Percentiles rank a stretch among this genome's conserved stretches.
Conservation (phyloP, 2,113 vertebrate genomes). For the Tachycineta bicolor region DNA sequence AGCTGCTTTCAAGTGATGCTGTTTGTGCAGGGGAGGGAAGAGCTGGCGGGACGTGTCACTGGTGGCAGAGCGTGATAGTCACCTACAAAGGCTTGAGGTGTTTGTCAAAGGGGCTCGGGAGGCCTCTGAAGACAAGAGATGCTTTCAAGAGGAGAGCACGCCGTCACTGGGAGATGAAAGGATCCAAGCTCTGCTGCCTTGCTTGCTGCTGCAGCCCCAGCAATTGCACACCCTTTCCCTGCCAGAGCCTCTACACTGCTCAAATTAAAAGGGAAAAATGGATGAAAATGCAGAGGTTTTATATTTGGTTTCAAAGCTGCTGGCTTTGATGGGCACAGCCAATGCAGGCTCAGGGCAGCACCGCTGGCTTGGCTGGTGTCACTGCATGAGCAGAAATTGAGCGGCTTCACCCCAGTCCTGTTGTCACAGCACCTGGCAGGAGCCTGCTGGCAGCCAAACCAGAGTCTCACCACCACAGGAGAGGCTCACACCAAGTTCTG, state of each 20-base stretch:
- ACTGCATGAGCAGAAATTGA: accelerated
- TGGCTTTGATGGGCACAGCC: too few relatives aligned
- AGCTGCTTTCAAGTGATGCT: constrained; percentile 1
- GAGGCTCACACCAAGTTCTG: neutral
- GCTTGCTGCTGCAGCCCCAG: neutral
- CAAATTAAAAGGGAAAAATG: neutral
- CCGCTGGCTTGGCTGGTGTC: accelerated
- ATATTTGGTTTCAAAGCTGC: neutral
- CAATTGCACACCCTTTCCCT: neutral
- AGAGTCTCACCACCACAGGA: neutral
- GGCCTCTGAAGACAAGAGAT: constrained; percentile 30
- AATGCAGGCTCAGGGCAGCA: accelerated
- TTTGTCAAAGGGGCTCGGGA: neutral
- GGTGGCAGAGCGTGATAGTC: neutral
- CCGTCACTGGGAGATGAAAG: neutral
- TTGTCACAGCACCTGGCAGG: neutral
- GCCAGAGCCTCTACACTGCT: neutral
- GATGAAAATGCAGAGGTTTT: neutral
- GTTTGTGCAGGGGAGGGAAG: neutral
- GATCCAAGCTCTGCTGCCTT: neutral
- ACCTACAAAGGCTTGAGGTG: neutral
- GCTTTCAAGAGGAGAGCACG: neutral
- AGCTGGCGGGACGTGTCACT: neutral
- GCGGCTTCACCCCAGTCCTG: accelerated
- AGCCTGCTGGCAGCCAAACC: neutral